A percentile compares a stretch with the other conserved stretches of the same genome.
Evolutionary conservation across 1,140 invertebrate genomes (phyloP).

Genomic region (Heliconius hewitsoni): DNA sequence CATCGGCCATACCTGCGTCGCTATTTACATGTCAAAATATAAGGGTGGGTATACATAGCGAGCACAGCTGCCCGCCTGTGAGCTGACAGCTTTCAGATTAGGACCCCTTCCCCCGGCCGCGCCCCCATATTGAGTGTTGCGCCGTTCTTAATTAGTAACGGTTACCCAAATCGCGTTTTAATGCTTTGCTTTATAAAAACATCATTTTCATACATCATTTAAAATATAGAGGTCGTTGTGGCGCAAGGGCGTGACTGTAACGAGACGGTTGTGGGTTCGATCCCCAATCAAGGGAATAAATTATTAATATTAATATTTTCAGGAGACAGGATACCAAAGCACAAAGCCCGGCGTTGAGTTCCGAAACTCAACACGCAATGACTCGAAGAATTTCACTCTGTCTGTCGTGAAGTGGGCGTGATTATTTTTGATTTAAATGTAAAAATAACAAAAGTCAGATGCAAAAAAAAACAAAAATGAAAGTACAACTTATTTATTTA

Average conservation of each 20-base stretch:
- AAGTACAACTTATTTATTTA: conserved; percentile 13
- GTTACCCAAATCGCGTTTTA: conserved; percentile 79
- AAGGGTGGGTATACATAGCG: conserved; percentile 52
- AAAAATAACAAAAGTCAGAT: not conserved
- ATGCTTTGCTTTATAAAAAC: conserved; percentile 40
- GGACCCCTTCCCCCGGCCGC: conserved; percentile 50
- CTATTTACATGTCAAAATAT: conserved; percentile 37
- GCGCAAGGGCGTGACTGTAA: too few relatives aligned
- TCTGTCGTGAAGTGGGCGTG: too few relatives aligned
- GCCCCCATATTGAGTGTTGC: conserved; percentile 71
- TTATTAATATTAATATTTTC: too few relatives aligned
- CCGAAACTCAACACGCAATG: too few relatives aligned
- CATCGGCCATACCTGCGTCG: conserved; percentile 37
- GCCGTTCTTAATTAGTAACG: conserved; percentile 76
- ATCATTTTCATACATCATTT: not conserved
- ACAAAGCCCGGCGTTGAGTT: too few relatives aligned
- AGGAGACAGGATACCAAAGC: too few relatives aligned
- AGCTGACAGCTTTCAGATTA: conserved; percentile 78
- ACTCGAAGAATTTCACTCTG: too few relatives aligned
- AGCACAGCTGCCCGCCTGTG: conserved; percentile 61
- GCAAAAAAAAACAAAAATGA: not conserved
- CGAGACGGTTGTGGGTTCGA: too few relatives aligned
- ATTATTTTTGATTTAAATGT: too few relatives aligned
- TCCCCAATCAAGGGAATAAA: too few relatives aligned
- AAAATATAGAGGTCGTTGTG: too few relatives aligned